These are phyloP conservation scores for Hemicrepidius hirtus DNA, from an alignment of 2,888 invertebrate genomes.

Conservation along the genomic window DNA sequence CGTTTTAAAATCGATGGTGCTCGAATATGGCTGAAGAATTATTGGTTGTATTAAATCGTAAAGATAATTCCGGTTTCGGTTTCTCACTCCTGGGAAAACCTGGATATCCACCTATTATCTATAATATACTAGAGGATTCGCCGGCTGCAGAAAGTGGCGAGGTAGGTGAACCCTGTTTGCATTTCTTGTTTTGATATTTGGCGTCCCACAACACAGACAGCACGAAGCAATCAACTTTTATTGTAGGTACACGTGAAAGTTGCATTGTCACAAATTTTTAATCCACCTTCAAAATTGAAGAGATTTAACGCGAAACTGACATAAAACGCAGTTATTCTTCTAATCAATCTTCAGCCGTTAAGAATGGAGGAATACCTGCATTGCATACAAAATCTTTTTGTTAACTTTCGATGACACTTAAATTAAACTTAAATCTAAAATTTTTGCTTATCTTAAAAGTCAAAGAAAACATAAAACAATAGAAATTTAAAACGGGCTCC, in stretches of 20 bases:
- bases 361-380: neutral
- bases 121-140: constrained; percentile 94
- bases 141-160: constrained; percentile 93
- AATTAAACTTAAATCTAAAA: too few species aligned
- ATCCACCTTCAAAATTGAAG: neutral
- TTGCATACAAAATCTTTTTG: neutral
- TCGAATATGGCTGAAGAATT: constrained; percentile 89
- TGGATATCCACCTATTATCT: constrained; percentile 94
- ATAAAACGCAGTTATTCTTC: too few species aligned
- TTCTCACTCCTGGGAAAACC: constrained; percentile 93
- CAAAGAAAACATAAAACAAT: too few species aligned
- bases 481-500: too few species aligned
- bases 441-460: too few species aligned
- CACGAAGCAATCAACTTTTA: constrained; percentile 10
- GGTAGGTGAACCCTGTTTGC: constrained; percentile 75
- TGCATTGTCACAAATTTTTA: constrained; percentile 2
- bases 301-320: neutral
- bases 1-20: constrained; percentile 68
- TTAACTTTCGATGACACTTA: too few species aligned
- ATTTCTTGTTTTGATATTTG: constrained; percentile 48
- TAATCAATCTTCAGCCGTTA: too few species aligned
- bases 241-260: constrained; percentile 30
- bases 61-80: constrained; percentile 92
- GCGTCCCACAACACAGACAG: constrained; percentile 39
- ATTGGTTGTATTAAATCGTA: constrained; percentile 90